Percentiles rank a stretch among this genome's conserved stretches.
Conservation (phyloP, 2,113 vertebrate species). For the Callospermophilus lateralis region DNA sequence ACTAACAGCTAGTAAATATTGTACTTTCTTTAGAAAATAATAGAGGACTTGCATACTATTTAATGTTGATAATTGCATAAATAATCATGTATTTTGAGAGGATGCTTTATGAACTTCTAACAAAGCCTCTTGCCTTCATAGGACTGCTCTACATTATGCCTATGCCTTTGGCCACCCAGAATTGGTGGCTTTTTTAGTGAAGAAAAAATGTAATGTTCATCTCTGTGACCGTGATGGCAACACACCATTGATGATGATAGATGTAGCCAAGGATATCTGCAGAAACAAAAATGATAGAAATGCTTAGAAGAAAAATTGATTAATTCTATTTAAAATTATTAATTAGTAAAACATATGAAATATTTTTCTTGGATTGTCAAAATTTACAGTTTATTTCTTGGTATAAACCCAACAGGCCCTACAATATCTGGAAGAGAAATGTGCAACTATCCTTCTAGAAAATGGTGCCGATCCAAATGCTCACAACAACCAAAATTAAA, state of each 20-base stretch:
- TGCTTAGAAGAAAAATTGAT: no score
- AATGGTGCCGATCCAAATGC: no score
- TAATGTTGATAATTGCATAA: background rate
- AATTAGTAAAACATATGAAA: no score
- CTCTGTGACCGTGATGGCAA: slow-evolving; percentile 91
- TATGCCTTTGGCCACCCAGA: slow-evolving; percentile 80
- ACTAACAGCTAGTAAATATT: background rate
- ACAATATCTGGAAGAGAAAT: no score
- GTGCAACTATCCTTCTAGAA: no score
- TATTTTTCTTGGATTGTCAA: no score
- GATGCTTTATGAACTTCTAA: background rate
- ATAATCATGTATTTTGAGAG: slow-evolving; percentile 38
- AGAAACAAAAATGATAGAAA: background rate
- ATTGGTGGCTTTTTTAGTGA: slow-evolving; percentile 91
- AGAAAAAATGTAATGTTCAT: slow-evolving; percentile 93
- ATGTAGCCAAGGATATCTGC: background rate
- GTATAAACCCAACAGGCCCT: no score
- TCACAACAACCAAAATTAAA: no score
- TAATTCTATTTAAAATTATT: no score
- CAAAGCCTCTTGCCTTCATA: slow-evolving; percentile 72
- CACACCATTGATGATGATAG: slow-evolving; percentile 96
- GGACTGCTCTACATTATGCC: slow-evolving; percentile 85
- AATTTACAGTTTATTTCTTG: no score
- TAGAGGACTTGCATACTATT: background rate
- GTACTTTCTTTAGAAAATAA: background rate